Base-by-base conservation (phyloP, 2,888 invertebrate genomes). In the Leucania comma region DNA sequence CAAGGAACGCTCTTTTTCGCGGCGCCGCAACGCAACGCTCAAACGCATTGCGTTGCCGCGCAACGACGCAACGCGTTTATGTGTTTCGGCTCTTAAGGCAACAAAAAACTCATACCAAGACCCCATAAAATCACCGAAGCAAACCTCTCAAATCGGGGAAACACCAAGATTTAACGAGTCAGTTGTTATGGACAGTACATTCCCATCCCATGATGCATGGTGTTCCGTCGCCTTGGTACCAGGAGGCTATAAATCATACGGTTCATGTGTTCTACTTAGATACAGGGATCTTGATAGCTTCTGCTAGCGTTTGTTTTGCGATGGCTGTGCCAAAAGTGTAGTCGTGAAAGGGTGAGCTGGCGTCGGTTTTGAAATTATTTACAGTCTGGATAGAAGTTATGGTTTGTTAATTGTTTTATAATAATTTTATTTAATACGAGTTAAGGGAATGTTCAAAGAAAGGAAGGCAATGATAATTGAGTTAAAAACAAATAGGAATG, bases 211-310 rank as follows among this genome's bases (percentile, higher is more conserved):
- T 84, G 84, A 85, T 84, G 75, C 82, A 85, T 84, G 71, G 73
- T 68, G 68, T 70, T 72, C 74, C 68, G 67, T 71, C 63, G 68
- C 64, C 54, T 68, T 29, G 42, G 56, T 67, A 68, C 69, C 65
- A 71, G 73, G 68, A 68, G 59, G n/a, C 67, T 75, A 86, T 86
- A 84, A 86, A 86, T 86, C 85, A 86, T 82, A 46, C 24, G 69
- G 78, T 72, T 68, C 77, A 68, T 79, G 71, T 59, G 73, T 68
- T 54, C 72, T 65, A 83, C 81, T 82, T 73, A 78, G 85, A 84
- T 83, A 79, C 78, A 83, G 63, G 60, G 66, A 80, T 83, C 83
- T 82, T 83, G 84, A 82, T 85, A 79, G 66, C 73, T 76, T 74
- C 76, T 72, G 81, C 75, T 81, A 51, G 73, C 56, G 65, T 81